These are phyloP conservation scores for Trissolcus basalis DNA, from an alignment of 1,140 invertebrate species.

Conservation along the genomic window DNA sequence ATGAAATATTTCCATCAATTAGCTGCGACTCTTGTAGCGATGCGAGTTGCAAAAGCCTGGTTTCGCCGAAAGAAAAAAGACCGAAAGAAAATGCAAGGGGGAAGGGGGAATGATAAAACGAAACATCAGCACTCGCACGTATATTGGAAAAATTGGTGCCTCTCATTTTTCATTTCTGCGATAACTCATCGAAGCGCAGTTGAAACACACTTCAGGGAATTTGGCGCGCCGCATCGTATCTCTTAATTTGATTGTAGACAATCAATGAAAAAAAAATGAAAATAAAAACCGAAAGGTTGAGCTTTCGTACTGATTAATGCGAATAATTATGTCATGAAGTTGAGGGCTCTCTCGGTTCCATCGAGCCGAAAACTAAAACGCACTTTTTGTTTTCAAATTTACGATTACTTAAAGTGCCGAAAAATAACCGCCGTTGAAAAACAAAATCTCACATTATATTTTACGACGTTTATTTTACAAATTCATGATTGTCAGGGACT, in stretches of 20 bases:
- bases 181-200: conserved; percentile 39
- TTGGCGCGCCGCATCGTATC: conserved; percentile 32
- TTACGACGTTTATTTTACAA: too few relatives aligned
- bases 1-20: conserved; percentile 39
- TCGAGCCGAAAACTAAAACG: too few relatives aligned
- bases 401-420: too few relatives aligned
- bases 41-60: conserved; percentile 9
- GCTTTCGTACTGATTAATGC: conserved; percentile 35
- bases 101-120: conserved; percentile 16
- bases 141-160: conserved; percentile 51
- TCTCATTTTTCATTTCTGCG: conserved; percentile 50
- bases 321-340: too few relatives aligned
- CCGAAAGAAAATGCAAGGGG: neutral
- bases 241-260: conserved; percentile 42
- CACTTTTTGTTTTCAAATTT: too few relatives aligned
- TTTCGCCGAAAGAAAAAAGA: neutral
- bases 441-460: too few relatives aligned
- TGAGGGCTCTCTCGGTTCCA: too few relatives aligned
- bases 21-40: conserved; percentile 23
- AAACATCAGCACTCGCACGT: conserved; percentile 26
- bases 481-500: too few relatives aligned
- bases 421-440: too few relatives aligned
- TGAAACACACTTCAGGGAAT: conserved; percentile 53
- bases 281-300: conserved; percentile 11
- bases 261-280: conserved; percentile 12